A percentile compares a stretch with the other conserved stretches of the same genome.
Evolutionary conservation across 2,888 invertebrate genomes (phyloP).

Genomic region (Lepidocyrtinus sp.): DNA sequence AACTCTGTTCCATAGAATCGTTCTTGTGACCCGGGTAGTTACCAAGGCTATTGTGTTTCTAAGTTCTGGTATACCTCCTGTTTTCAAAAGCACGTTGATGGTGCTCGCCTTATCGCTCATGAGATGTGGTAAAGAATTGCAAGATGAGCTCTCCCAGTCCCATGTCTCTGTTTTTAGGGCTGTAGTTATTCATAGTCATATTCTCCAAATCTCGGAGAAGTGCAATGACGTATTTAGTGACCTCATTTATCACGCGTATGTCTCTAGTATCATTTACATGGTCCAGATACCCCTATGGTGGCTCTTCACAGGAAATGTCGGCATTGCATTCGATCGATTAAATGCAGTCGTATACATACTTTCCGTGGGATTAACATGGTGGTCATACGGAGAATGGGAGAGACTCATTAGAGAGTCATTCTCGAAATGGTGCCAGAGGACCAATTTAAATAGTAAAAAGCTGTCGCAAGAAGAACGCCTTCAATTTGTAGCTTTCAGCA

Average conservation of each 20-base stretch:
- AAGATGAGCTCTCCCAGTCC: neutral
- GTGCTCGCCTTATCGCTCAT: neutral
- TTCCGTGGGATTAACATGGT: neutral
- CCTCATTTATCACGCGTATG: neutral
- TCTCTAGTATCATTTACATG: neutral
- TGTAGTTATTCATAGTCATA: neutral
- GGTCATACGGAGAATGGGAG: constrained; percentile 6
- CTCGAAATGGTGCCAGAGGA: neutral
- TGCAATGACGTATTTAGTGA: neutral
- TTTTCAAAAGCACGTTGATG: neutral
- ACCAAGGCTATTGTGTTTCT: neutral
- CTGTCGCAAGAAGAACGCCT: constrained; percentile 25
- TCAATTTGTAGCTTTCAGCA: neutral
- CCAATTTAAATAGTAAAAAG: neutral
- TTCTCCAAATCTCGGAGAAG: neutral
- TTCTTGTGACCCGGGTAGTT: neutral
- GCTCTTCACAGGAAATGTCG: neutral
- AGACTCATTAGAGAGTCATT: neutral
- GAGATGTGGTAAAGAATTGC: neutral
- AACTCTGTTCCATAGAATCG: too few relatives aligned
- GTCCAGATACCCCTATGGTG: constrained; percentile 22
- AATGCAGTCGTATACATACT: neutral
- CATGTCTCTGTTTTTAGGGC: neutral
- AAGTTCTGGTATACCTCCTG: neutral
- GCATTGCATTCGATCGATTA: neutral